A percentile compares a stretch with the other conserved stretches of the same genome.
These are phyloP conservation scores for Scaptomyza hsui DNA, from an alignment of 1,140 invertebrate genomes.

Conservation along the genomic window DNA sequence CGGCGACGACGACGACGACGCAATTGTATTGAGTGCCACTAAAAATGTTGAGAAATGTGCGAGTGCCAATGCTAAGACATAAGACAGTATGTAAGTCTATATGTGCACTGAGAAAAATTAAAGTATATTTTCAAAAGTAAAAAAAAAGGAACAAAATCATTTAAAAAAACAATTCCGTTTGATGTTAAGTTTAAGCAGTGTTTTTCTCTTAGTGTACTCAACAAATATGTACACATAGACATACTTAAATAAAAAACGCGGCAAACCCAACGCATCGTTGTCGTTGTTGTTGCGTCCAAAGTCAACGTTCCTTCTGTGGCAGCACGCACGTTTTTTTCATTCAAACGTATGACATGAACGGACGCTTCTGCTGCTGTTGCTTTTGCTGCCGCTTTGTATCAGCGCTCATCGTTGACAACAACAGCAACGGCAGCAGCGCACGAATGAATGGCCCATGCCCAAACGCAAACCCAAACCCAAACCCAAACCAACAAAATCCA, in stretches of 20 bases:
- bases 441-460: conserved; percentile 72
- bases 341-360: conserved; percentile 71
- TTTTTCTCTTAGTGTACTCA: background rate
- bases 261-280: conserved; percentile 11
- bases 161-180: background rate
- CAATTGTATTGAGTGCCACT: conserved; percentile 83
- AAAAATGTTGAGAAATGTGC: conserved; percentile 81
- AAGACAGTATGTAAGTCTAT: conserved; percentile 18
- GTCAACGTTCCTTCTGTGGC: conserved; percentile 83
- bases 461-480: conserved; percentile 20
- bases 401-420: conserved; percentile 77
- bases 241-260: conserved; percentile 14
- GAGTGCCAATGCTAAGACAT: conserved; percentile 52
- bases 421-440: conserved; percentile 42
- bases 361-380: conserved; percentile 48
- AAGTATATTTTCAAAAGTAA: too few relatives aligned
- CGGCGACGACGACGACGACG: conserved; percentile 50
- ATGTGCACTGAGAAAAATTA: background rate
- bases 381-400: conserved; percentile 54
- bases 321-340: conserved; percentile 81
- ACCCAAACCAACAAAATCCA: conserved; percentile 3
- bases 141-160: too few relatives aligned
- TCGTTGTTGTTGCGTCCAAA: conserved; percentile 55
- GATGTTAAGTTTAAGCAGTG: too few relatives aligned
- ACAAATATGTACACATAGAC: conserved; percentile 1